Percentiles rank a stretch among this genome's conserved stretches.
Conservation (phyloP, 2,113 vertebrate species). For the Nipponia nippon region DNA sequence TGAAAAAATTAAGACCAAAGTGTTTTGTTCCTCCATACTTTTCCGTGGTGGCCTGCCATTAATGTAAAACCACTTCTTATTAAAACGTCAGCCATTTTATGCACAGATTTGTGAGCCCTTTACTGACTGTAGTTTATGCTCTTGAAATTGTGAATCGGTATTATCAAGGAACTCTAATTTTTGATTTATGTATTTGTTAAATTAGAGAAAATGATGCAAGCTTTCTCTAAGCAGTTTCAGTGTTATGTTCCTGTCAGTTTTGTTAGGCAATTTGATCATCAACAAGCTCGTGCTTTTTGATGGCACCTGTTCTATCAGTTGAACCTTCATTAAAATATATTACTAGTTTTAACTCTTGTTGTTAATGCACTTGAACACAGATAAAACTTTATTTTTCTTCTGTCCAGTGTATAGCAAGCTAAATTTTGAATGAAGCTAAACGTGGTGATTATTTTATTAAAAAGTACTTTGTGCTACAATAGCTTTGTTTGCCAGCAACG, state of each 20-base stretch:
- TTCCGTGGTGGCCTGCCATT: slow-evolving; percentile 66
- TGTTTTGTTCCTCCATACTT: slow-evolving; percentile 63
- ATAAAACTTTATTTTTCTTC: neutral
- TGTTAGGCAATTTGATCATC: neutral
- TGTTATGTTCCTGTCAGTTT: neutral
- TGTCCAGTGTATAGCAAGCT: neutral
- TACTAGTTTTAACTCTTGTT: neutral
- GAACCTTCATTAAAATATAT: neutral
- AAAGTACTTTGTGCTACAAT: neutral
- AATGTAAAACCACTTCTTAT: slow-evolving; percentile 69
- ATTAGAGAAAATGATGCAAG: neutral
- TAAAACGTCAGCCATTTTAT: slow-evolving; percentile 64
- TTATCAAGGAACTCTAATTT: slow-evolving; percentile 2
- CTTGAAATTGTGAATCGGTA: slow-evolving; percentile 38
- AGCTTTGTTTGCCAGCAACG: neutral
- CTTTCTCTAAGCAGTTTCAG: neutral
- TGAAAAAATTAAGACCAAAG: slow-evolving; percentile 67
- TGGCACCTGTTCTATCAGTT: neutral
- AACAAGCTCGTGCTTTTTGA: neutral
- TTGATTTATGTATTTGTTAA: neutral
- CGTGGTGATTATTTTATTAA: neutral
- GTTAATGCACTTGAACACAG: neutral
- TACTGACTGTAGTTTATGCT: slow-evolving; percentile 61
- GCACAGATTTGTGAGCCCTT: slow-evolving; percentile 66
- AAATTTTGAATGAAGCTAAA: slow-evolving; percentile 22